Percentiles rank a stretch among this genome's conserved stretches.
These are phyloP conservation scores for Calyptommatus sinebrachiatus DNA, from an alignment of 2,113 vertebrate genomes.

Conservation along the genomic window DNA sequence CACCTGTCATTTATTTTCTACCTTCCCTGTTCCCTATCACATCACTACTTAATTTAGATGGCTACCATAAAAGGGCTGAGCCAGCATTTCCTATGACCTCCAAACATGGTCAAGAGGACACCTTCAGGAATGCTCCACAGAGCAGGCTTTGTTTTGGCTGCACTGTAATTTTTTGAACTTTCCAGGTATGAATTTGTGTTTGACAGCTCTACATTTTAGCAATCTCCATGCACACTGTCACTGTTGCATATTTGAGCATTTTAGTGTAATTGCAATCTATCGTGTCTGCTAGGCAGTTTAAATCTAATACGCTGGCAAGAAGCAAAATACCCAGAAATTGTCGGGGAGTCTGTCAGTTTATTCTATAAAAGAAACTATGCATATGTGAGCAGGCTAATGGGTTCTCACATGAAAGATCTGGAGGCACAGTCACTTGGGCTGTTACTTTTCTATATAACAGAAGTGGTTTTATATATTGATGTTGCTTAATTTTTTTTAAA, in stretches of 20 bases:
- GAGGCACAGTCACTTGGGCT: not conserved
- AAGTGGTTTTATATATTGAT: not conserved
- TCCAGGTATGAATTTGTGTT: not conserved
- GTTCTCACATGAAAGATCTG: not conserved
- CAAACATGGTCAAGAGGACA: not conserved
- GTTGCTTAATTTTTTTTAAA: not conserved
- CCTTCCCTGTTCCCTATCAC: not conserved
- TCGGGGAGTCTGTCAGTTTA: not conserved
- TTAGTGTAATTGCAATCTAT: not conserved
- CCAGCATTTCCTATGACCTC: constrained; percentile 2
- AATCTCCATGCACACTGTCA: not conserved
- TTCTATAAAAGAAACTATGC: not conserved
- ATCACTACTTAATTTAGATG: not conserved
- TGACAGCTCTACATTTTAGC: not conserved
- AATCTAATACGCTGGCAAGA: not conserved
- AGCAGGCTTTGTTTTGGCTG: not conserved
- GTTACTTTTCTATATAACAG: not conserved
- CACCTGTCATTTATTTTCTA: not conserved
- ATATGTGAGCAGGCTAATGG: not conserved
- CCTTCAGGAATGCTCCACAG: not conserved
- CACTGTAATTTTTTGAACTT: not conserved
- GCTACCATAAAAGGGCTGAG: not conserved
- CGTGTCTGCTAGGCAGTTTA: not conserved
- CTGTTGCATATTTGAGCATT: not conserved
- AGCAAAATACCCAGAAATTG: not conserved